A percentile compares a stretch with the other conserved stretches of the same genome.
Evolutionary conservation across 2,113 vertebrate species (phyloP).

Genomic region (Serinus canaria): DNA sequence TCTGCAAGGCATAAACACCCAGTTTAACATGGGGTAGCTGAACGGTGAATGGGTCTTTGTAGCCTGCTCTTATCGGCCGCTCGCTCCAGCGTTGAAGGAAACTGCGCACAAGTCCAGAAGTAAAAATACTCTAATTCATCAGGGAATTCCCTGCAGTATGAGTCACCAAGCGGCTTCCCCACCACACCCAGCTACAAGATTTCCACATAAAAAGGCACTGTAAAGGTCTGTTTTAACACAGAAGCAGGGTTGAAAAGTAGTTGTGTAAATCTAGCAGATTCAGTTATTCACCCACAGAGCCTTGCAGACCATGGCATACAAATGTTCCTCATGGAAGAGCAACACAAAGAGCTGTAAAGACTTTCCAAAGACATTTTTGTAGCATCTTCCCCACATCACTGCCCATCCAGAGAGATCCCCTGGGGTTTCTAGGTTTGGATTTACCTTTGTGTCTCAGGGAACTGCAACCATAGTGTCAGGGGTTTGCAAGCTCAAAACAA

Average conservation of each 20-base stretch:
- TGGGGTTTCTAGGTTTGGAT: background rate
- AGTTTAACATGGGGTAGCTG: background rate
- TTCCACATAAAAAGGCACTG: constrained; percentile 60
- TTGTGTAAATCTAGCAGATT: background rate
- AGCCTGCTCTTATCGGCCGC: constrained; percentile 63
- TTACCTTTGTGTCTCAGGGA: background rate
- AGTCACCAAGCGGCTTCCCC: constrained; percentile 90
- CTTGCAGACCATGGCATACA: background rate
- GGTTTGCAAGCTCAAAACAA: background rate
- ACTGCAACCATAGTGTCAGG: background rate
- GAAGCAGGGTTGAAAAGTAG: background rate
- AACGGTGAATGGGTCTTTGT: constrained; percentile 59
- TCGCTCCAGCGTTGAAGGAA: constrained; percentile 75
- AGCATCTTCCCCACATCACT: background rate
- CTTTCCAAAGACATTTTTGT: background rate
- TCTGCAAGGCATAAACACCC: constrained; percentile 1
- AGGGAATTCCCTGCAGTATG: constrained; percentile 92
- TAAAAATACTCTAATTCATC: constrained; percentile 88
- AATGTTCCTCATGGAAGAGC: background rate
- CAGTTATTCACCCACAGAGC: background rate
- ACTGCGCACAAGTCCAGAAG: constrained; percentile 78
- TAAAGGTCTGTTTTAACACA: constrained; percentile 25
- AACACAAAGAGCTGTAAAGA: background rate
- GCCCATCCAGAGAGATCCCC: background rate
- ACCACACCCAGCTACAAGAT: constrained; percentile 72